A percentile compares a stretch with the other conserved stretches of the same genome.
These are phyloP conservation scores for Psittacula derbiana DNA, from an alignment of 2,797 vertebrate species.

Conservation along the genomic window DNA sequence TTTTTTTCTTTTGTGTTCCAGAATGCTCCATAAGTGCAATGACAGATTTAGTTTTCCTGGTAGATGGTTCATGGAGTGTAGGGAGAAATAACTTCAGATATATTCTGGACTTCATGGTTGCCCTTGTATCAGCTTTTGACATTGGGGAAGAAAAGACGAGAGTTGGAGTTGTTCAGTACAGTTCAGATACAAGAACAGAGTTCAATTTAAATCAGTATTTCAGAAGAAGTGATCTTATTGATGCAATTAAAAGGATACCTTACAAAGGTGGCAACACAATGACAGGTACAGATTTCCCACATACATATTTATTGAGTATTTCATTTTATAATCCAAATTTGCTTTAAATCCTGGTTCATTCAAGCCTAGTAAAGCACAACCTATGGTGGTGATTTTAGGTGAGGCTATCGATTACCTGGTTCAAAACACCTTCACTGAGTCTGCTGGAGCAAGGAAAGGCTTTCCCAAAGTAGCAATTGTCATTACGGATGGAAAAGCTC, in stretches of 20 bases:
- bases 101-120: constrained; percentile 85
- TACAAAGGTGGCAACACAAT: constrained; percentile 89
- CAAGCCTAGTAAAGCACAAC: not conserved
- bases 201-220: constrained; percentile 87
- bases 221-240: constrained; percentile 80
- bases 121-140: constrained; percentile 88
- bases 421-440: constrained; percentile 83
- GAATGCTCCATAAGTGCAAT: constrained; percentile 86
- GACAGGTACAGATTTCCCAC: constrained; percentile 83
- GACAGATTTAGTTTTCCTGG: constrained; percentile 89
- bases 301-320: not conserved
- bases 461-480: constrained; percentile 93
- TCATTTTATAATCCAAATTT: not conserved
- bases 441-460: constrained; percentile 84
- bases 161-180: constrained; percentile 91
- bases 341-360: not conserved
- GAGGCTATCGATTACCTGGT: constrained; percentile 87
- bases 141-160: constrained; percentile 88
- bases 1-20: constrained; percentile 61
- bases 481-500: constrained; percentile 90
- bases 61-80: constrained; percentile 91
- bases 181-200: constrained; percentile 84
- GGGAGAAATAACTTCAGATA: constrained; percentile 87
- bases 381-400: constrained; percentile 75
- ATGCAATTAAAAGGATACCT: constrained; percentile 85